A percentile compares a stretch with the other conserved stretches of the same genome.
These are phyloP conservation scores for Halcyon badia DNA, from an alignment of 2,797 vertebrate genomes.

Conservation along the genomic window DNA sequence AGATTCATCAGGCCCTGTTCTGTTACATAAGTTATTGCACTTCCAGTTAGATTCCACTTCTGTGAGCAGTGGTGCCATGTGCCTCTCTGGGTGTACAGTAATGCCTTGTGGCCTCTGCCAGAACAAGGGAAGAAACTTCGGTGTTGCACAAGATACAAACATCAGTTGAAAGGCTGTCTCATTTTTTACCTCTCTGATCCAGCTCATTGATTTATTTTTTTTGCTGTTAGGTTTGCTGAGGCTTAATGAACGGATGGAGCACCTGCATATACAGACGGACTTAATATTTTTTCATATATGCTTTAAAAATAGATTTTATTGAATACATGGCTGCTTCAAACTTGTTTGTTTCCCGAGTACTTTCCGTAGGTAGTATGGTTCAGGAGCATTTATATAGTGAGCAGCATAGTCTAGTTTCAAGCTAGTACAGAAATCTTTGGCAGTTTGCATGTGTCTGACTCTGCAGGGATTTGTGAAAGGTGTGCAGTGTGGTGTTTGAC, in stretches of 20 bases:
- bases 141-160: neutral
- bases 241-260: neutral
- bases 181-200: neutral
- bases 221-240: neutral
- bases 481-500: neutral
- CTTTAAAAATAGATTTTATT: neutral
- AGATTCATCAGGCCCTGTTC: neutral
- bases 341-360: neutral
- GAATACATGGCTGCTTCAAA: neutral
- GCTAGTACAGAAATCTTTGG: neutral
- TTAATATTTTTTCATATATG: too few species aligned
- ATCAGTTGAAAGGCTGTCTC: neutral
- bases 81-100: neutral
- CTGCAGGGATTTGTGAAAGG: neutral
- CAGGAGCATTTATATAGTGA: neutral
- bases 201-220: neutral
- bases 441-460: neutral
- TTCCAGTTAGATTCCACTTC: neutral
- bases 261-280: too few species aligned
- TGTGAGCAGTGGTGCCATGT: accelerated
- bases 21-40: accelerated
- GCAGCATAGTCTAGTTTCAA: neutral
- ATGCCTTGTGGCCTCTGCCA: neutral
- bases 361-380: neutral
- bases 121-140: neutral